Evolutionary conservation across 2,797 vertebrate species (phyloP).

Genomic region (Anguilla marmorata): DNA sequence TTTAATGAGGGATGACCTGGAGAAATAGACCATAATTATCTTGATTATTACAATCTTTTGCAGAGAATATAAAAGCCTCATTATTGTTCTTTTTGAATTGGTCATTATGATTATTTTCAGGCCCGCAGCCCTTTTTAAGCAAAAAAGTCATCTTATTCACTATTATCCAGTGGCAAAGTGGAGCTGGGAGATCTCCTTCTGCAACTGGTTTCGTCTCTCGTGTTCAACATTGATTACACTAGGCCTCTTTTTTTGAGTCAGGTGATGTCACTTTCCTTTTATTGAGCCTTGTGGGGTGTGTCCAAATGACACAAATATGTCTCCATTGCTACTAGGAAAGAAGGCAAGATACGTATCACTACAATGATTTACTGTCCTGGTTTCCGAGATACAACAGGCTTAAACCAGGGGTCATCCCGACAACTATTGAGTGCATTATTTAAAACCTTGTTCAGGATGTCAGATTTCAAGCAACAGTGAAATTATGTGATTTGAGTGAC

Average conservation of each 20-base stretch:
- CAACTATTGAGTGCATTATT: neutral
- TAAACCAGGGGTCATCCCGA: neutral
- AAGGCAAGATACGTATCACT: neutral
- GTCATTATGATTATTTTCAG: conserved; percentile 63
- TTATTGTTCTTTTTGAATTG: conserved; percentile 66
- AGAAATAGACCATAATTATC: conserved; percentile 64
- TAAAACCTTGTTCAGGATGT: neutral
- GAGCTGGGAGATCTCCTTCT: conserved; percentile 39
- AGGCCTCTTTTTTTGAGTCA: conserved; percentile 40
- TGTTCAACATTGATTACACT: conserved; percentile 39
- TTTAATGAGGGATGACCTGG: conserved; percentile 65
- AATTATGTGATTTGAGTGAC: neutral
- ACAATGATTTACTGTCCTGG: neutral
- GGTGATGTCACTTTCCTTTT: conserved; percentile 39
- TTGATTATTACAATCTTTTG: conserved; percentile 62
- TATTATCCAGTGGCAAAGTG: conserved; percentile 46
- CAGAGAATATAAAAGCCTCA: conserved; percentile 63
- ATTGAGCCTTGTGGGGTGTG: conserved; percentile 31
- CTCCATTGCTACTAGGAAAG: conserved; percentile 42
- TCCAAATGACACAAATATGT: conserved; percentile 52
- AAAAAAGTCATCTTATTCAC: conserved; percentile 48
- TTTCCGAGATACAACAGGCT: neutral
- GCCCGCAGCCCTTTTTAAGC: conserved; percentile 56
- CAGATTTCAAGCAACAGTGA: neutral
- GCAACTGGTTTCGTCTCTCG: neutral